These are phyloP conservation scores for Alitta virens DNA, from an alignment of 2,888 invertebrate genomes.

Conservation along the genomic window DNA sequence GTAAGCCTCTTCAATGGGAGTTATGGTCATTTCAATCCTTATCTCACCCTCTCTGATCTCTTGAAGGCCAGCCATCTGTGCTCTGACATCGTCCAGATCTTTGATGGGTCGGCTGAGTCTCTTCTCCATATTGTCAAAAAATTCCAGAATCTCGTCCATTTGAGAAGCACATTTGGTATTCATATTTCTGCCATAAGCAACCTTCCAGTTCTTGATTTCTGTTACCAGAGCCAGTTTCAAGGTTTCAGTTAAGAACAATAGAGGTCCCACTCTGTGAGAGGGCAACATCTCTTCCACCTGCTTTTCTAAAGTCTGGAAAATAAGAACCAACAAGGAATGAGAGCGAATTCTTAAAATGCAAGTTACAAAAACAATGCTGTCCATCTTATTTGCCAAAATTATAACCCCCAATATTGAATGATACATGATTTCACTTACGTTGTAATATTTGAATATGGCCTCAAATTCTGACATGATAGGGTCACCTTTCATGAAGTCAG, in stretches of 20 bases:
- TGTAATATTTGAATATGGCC: slow-evolving; percentile 57
- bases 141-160: slow-evolving; percentile 67
- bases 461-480: slow-evolving; percentile 59
- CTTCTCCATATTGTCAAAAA: slow-evolving; percentile 87
- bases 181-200: slow-evolving; percentile 54
- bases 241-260: slow-evolving; percentile 56
- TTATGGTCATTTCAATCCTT: slow-evolving; percentile 89
- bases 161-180: slow-evolving; percentile 56
- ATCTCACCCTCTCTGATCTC: slow-evolving; percentile 91
- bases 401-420: background rate
- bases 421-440: slow-evolving; percentile 32
- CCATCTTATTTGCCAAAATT: no score
- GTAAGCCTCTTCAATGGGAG: slow-evolving; percentile 94
- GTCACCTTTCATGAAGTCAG: slow-evolving; percentile 56
- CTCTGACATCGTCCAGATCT: slow-evolving; percentile 89
- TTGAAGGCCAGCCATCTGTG: slow-evolving; percentile 87
- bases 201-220: slow-evolving; percentile 59
- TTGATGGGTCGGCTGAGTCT: slow-evolving; percentile 78
- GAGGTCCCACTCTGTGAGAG: slow-evolving; percentile 52
- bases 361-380: no score
- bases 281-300: slow-evolving; percentile 52
- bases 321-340: no score
- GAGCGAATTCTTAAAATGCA: no score
- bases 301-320: slow-evolving; percentile 42
- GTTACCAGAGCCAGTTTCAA: slow-evolving; percentile 80